Conservation (phyloP, 2,113 vertebrate species). For the Hoplias malabaricus region DNA sequence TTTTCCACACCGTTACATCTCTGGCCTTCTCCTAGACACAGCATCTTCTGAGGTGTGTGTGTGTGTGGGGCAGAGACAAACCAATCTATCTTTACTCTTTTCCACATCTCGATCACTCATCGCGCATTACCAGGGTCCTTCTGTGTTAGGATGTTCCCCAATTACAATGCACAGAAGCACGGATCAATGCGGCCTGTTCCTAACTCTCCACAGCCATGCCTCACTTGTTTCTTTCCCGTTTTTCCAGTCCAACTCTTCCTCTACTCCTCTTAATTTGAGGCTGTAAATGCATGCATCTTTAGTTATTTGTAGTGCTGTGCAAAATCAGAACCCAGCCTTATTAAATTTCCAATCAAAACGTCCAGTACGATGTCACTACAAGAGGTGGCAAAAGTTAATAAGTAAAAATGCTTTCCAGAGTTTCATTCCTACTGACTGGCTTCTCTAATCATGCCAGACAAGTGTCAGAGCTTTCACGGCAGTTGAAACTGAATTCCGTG, state of each 20-base stretch:
- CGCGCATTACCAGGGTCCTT: conserved; percentile 32
- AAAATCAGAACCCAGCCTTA: too few species aligned
- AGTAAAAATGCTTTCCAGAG: too few species aligned
- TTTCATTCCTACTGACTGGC: too few species aligned
- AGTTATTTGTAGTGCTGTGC: not conserved
- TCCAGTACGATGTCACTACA: too few species aligned
- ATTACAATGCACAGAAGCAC: conserved; percentile 27
- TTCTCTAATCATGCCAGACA: too few species aligned
- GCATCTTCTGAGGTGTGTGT: conserved; percentile 20
- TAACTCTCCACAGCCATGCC: not conserved
- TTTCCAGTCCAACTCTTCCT: not conserved
- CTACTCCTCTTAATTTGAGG: conserved; percentile 14
- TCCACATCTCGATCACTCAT: conserved; percentile 45
- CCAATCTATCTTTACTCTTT: conserved; percentile 57
- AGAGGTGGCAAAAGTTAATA: too few species aligned
- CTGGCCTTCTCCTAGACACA: conserved; percentile 54
- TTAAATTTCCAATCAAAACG: too few species aligned
- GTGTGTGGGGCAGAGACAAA: conserved; percentile 57
- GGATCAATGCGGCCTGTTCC: conserved; percentile 7
- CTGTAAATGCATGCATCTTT: not conserved
- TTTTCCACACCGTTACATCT: conserved; percentile 62
- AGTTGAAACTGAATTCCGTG: too few species aligned
- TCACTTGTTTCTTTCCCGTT: not conserved
- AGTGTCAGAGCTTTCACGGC: too few species aligned
- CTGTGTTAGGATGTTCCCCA: conserved; percentile 13